These are phyloP conservation scores for Podargus strigoides DNA, from an alignment of 2,797 vertebrate species.

Conservation along the genomic window DNA sequence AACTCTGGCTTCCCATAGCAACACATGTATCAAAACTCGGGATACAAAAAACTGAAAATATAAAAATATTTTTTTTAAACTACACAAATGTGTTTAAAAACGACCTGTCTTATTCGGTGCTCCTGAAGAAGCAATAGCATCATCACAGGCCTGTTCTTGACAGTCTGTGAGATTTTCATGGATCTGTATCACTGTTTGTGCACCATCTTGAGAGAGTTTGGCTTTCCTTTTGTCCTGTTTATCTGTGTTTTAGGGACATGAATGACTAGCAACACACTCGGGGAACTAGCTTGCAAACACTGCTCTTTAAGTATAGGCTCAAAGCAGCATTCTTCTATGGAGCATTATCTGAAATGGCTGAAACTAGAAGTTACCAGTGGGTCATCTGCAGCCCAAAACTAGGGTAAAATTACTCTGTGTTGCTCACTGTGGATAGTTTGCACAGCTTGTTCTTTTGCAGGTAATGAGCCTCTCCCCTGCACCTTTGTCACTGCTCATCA, in stretches of 20 bases:
- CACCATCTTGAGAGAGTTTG: neutral
- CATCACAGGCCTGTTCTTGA: neutral
- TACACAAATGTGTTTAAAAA: no score
- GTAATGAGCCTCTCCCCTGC: constrained; percentile 97
- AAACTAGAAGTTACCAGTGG: neutral
- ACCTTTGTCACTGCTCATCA: constrained; percentile 93
- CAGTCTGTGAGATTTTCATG: neutral
- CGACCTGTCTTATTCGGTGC: neutral
- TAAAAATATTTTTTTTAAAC: no score
- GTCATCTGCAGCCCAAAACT: neutral
- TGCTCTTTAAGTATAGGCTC: neutral
- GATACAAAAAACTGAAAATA: neutral
- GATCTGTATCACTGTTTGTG: neutral
- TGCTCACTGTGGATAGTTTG: neutral
- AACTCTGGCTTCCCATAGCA: neutral
- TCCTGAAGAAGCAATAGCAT: neutral
- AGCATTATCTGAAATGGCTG: neutral
- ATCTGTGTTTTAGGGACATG: neutral
- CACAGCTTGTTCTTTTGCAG: constrained; percentile 64
- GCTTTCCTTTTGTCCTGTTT: neutral
- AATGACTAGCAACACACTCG: neutral
- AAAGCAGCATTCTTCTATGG: fast-evolving
- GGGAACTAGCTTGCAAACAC: neutral
- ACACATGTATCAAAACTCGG: neutral
- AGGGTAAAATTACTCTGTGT: neutral